Conservation (phyloP, 2,888 invertebrate genomes). For the Aleiodes leptofemur region DNA sequence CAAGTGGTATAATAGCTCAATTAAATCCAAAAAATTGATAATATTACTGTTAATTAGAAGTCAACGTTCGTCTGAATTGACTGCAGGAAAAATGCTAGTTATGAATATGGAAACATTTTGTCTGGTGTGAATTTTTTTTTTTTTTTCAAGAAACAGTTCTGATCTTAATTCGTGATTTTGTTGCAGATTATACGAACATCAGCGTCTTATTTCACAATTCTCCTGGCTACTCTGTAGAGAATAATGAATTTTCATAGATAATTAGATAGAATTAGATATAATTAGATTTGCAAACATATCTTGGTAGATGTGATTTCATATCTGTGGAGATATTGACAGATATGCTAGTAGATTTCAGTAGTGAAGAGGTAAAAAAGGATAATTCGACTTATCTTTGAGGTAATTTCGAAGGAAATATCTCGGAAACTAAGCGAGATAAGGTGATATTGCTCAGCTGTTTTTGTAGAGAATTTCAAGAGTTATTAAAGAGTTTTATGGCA, state of each 20-base stretch:
- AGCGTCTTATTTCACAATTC: slow-evolving; percentile 20
- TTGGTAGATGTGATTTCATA: too few relatives aligned
- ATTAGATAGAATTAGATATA: neutral
- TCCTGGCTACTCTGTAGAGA: slow-evolving; percentile 2
- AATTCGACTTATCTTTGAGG: too few relatives aligned
- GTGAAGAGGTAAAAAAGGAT: too few relatives aligned
- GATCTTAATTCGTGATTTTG: neutral
- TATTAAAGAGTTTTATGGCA: too few relatives aligned
- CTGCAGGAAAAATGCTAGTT: slow-evolving; percentile 10
- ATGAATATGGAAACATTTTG: slow-evolving; percentile 13
- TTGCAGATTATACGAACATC: slow-evolving; percentile 12
- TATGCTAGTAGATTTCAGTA: too few relatives aligned
- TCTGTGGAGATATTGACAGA: too few relatives aligned
- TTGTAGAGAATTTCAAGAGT: too few relatives aligned
- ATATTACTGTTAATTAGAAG: slow-evolving; percentile 4
- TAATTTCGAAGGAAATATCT: too few relatives aligned
- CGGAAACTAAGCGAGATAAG: too few relatives aligned
- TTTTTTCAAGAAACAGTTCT: neutral
- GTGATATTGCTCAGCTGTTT: too few relatives aligned
- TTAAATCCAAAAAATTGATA: slow-evolving; percentile 15
- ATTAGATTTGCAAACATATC: too few relatives aligned
- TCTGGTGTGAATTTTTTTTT: neutral
- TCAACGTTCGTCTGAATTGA: slow-evolving; percentile 4
- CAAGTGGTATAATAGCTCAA: slow-evolving; percentile 6
- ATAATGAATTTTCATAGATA: too few relatives aligned